Evolutionary conservation across 2,113 vertebrate species (phyloP).

Genomic region (Tenebrosternarchus preto): DNA sequence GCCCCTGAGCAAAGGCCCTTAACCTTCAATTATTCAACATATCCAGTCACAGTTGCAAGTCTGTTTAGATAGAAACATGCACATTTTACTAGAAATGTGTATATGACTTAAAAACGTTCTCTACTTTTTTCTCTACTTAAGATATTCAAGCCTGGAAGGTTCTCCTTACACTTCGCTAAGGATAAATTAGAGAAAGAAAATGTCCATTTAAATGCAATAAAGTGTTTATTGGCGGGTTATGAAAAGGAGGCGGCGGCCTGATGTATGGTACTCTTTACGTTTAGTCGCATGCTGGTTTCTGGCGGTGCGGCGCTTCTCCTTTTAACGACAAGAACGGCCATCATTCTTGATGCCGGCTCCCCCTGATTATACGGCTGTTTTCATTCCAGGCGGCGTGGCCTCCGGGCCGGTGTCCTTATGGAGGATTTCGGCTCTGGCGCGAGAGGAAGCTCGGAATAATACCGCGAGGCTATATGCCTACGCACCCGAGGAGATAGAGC

Average conservation of each 20-base stretch:
- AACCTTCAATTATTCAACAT: too few species aligned
- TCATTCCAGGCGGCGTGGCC: neutral
- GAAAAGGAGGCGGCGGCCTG: slow-evolving; percentile 23
- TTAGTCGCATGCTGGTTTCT: neutral
- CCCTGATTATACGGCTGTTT: slow-evolving; percentile 13
- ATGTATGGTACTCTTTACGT: slow-evolving; percentile 10
- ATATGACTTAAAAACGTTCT: neutral
- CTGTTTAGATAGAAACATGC: too few species aligned
- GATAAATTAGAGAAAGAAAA: neutral
- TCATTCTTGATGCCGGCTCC: neutral
- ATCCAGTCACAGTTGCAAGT: too few species aligned
- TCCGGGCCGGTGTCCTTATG: slow-evolving; percentile 13
- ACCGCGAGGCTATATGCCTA: slow-evolving; percentile 3
- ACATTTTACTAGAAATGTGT: too few species aligned
- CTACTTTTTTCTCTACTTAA: neutral
- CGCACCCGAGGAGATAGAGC: slow-evolving; percentile 17
- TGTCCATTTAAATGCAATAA: slow-evolving; percentile 15
- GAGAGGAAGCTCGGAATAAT: slow-evolving; percentile 8
- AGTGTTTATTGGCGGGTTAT: slow-evolving; percentile 34
- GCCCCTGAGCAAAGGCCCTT: too few species aligned
- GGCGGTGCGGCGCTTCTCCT: slow-evolving; percentile 8
- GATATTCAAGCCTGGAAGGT: neutral
- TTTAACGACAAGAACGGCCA: slow-evolving; percentile 27
- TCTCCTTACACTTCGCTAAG: neutral
- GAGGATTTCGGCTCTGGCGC: neutral